phyloP scores from a whole-genome alignment of 2,797 vertebrate genomes.

The Pseudochirops corinnae region DNA sequence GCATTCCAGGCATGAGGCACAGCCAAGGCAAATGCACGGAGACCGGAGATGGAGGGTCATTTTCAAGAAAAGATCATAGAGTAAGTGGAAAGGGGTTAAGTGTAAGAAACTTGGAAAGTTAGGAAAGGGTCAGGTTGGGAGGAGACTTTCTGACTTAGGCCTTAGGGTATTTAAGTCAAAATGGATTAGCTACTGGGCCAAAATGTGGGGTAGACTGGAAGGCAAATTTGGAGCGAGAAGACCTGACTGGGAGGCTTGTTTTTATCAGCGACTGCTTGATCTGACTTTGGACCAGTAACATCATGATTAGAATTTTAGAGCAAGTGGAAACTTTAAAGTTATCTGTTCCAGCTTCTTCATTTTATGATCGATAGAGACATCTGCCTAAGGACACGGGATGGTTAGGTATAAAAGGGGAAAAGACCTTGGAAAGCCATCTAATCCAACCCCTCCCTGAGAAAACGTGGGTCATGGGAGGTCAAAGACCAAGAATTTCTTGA shows the following conservation, averaged over 20 bases:
- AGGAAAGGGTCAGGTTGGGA: background rate
- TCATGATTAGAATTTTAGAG: no score
- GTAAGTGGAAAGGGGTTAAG: background rate
- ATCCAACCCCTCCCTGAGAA: background rate
- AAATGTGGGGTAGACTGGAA: background rate
- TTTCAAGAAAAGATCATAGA: background rate
- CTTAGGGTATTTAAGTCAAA: background rate
- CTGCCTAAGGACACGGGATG: background rate
- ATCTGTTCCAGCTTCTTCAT: background rate
- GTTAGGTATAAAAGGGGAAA: background rate
- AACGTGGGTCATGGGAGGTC: background rate
- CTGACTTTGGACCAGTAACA: background rate
- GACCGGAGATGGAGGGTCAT: background rate
- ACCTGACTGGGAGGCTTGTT: rapidly evolving
- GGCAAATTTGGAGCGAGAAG: background rate
- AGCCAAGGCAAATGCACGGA: background rate
- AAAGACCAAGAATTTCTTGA: background rate
- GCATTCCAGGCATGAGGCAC: background rate
- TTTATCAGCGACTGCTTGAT: background rate
- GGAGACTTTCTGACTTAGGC: background rate
- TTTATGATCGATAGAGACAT: background rate
- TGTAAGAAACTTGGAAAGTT: background rate
- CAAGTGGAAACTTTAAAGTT: background rate
- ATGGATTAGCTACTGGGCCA: background rate
- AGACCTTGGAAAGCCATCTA: background rate